Base-by-base conservation (phyloP, 2,888 invertebrate species). In the Chloroclystis v-ata region DNA sequence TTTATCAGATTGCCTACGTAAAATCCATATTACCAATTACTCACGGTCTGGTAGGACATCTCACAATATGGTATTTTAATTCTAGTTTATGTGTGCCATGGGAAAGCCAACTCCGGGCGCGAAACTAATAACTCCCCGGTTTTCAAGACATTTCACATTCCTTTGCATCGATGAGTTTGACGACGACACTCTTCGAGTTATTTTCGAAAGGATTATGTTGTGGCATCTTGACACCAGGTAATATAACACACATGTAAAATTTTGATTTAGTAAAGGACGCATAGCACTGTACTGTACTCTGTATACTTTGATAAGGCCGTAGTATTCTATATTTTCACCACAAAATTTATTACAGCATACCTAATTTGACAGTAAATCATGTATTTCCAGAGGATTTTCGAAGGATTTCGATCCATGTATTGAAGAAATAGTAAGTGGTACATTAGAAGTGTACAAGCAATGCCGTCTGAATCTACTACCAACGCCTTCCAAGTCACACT, bases 151-250 rank as follows among this genome's bases (percentile, higher is more conserved):
- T 75, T 95, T 97, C 69, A 92, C 94, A 63, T 92, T 95, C 49
- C 81, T 97, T 16, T 92, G 94, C 46, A 95, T 98, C 58, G 96
- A 97, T 62, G 95, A 97, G 72, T 97, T 97, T 71, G 92, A 94
- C 55, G 96, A 97, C 61, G 90, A 91, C 0, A 95, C 95, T 1
- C 90, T 97, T 83, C 90, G 89, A 11, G 92, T 93, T 9, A 97
- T 97, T 53, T 98, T 97, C 68, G 93, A 94, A 47, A 93, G 94
- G 74, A 97, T 98, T 55, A 92, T 97, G 82, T 86, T 96, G 24
- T 98, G 98, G 98, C 98, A 98, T 89, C 91, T 98, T 65, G 96
- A 97, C 67, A 95, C 96, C n/a, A 93, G 94, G 97, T 92, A 67
- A 20, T n/a, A n/a, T n/a, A n/a, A n/a, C n/a, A n/a, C n/a, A n/a